A percentile compares a stretch with the other conserved stretches of the same genome.
phyloP scores from a whole-genome alignment of 2,113 vertebrate genomes.

The Cebus imitator region DNA sequence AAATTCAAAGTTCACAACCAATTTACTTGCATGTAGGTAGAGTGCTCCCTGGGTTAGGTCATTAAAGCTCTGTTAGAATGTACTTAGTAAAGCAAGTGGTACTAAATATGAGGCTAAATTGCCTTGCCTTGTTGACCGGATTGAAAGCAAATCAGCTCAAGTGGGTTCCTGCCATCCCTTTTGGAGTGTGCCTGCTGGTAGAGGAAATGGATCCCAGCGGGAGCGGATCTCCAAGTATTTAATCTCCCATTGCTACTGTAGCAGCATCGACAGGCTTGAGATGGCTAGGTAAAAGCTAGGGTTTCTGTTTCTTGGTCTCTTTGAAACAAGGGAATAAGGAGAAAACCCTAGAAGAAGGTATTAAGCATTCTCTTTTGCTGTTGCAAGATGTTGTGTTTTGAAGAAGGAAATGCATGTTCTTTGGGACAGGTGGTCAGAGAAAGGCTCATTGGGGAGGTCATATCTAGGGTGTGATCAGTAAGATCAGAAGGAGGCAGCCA shows the following conservation, averaged over 20 bases:
- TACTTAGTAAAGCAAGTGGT: constrained; percentile 53
- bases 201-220: constrained; percentile 48
- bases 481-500: neutral
- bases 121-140: constrained; percentile 3
- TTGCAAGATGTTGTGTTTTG: neutral
- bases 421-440: neutral
- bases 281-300: neutral
- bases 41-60: constrained; percentile 20
- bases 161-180: constrained; percentile 13
- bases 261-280: neutral
- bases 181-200: constrained; percentile 1
- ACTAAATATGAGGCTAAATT: constrained; percentile 6
- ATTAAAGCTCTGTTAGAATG: constrained; percentile 59
- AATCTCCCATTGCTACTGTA: neutral
- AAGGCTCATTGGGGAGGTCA: neutral
- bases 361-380: neutral
- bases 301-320: constrained; percentile 2
- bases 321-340: neutral
- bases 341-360: neutral
- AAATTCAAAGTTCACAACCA: constrained; percentile 53
- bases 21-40: constrained; percentile 25
- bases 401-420: neutral
- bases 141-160: constrained; percentile 51
- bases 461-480: neutral
- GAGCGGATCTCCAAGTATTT: neutral